Evolutionary conservation across 2,888 invertebrate genomes (phyloP).

Genomic region (Macaria liturata): DNA sequence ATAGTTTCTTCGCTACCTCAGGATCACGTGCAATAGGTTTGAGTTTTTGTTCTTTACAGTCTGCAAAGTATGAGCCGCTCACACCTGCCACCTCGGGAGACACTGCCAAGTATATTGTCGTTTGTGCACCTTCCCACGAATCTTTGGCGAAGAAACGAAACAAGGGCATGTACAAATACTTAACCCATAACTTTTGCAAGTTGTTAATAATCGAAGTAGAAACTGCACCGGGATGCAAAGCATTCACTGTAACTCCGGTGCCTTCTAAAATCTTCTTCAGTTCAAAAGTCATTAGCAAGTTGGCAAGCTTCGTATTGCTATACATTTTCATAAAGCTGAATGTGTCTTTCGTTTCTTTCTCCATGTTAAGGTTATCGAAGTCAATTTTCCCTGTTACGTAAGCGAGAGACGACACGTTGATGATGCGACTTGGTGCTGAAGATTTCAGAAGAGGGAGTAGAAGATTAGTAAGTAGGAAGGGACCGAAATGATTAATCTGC

Average conservation of each 20-base stretch:
- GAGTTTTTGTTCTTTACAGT: constrained; percentile 70
- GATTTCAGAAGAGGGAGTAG: constrained; percentile 72
- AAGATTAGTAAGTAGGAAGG: constrained; percentile 86
- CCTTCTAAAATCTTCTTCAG: constrained; percentile 86
- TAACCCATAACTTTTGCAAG: constrained; percentile 48
- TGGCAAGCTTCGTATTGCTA: constrained; percentile 87
- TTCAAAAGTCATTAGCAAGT: constrained; percentile 85
- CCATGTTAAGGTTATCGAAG: constrained; percentile 51
- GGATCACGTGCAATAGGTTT: constrained; percentile 72
- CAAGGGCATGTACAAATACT: constrained; percentile 46
- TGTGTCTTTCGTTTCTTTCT: constrained; percentile 40
- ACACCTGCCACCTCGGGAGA: constrained; percentile 79
- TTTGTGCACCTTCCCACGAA: constrained; percentile 69
- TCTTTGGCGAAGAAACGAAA: constrained; percentile 73
- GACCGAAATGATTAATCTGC: constrained; percentile 85
- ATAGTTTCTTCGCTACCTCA: constrained; percentile 82
- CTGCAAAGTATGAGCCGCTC: constrained; percentile 85
- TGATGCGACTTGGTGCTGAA: constrained; percentile 67
- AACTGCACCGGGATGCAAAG: constrained; percentile 89
- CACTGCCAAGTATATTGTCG: constrained; percentile 81
- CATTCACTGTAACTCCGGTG: constrained; percentile 89
- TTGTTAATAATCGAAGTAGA: constrained; percentile 72
- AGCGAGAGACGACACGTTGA: constrained; percentile 64
- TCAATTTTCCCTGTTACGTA: constrained; percentile 52
- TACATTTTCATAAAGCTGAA: constrained; percentile 37